Evolutionary conservation across 2,113 vertebrate genomes (phyloP), one percentile per base, ranked within the genome.

Genomic region (Emydocephalus ijimae): DNA sequence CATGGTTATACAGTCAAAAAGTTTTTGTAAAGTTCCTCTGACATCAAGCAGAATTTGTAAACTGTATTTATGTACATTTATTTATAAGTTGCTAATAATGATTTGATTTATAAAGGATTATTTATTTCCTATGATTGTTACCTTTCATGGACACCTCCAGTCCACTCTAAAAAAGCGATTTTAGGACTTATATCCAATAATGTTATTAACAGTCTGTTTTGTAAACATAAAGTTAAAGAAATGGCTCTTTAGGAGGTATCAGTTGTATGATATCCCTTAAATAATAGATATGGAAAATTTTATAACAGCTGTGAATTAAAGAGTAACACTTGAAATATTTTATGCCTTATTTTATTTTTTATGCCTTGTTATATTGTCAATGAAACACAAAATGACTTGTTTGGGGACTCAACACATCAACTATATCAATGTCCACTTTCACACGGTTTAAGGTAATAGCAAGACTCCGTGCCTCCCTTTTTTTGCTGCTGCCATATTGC

Each of bases 181-280:
- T 11, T 55, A 21, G 81, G 43, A 15, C 81, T n/a, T 91, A 45
- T 90, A 93, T 93, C 89, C 81, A 20, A 93, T 95, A 94, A 87
- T 90, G 23, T 87, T 90, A 94, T 85, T 94, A 92, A 87, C 55
- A 91, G 91, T 93, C 94, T 89, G 4, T 0, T 95, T 26, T 98
- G 96, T 98, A 97, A 97, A 98, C 97, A 98, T 95, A 94, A 93
- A 34, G 57, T 90, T 94, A 96, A 94, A 43, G 95, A 93, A 90
- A 94, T 96, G 91, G 94, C 85, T 93, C 81, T 91, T 91, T 91
- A 95, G 92, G 96, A 95, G 93, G 85, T 86, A 45, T 97, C 96
- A 97, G 96, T 94, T 98, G 95, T 97, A 96, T 96, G 98, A 98
- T 98, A 98, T 95, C 98, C 95, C 89, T 97, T 96, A 97, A 96